Base-by-base conservation (phyloP, 2,797 vertebrate genomes). In the Helicolenus hilgendorfi region DNA sequence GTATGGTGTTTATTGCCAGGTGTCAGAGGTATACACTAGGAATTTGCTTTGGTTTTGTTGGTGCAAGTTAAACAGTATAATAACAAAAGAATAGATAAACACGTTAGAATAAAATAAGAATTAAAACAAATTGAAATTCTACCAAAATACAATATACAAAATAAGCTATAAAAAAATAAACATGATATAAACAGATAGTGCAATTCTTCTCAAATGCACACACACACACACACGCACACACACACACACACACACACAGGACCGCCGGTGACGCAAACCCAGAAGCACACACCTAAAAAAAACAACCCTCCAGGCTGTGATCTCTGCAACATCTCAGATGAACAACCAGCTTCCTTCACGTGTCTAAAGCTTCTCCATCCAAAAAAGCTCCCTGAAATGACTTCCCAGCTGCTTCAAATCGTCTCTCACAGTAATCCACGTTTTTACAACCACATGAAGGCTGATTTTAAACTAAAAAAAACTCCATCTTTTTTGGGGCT, bases 331-430 rank as follows among this genome's bases (percentile, higher is more conserved):
- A 67, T 72, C 8, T 59, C 56, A 11, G 63, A 41, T 58, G 63
- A 10, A 10, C 69, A 72, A 49, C 7, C 41, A 33, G 7, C 27
- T 33, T 33, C 55, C 10, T 38, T 60, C 26, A 29, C 2, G 49
- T 36, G 4, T 31, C 15, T 5, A 20, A 36, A 29, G 59, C 58
- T n/a, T 14, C 49, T 53, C 18, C 45, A 31, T 63, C 56, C 14
- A 45, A 33, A 10, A 73, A 85, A 41, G 7, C 38, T 86, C 86
- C 84, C n/a, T 72, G 9, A 45, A 72, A 81, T 10, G 38, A 68
- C 65, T 83, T 72, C 11, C 55, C 68, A 58, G 60, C 81, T 76
- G 77, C 70, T 33, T 74, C 35, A 71, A 83, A 41, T 13, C 35
- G 45, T 65, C 68, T 49, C 22, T 5, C 63, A 53, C 7, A 13